These are phyloP conservation scores for Diploptera punctata DNA, from an alignment of 2,888 invertebrate genomes.

Conservation along the genomic window DNA sequence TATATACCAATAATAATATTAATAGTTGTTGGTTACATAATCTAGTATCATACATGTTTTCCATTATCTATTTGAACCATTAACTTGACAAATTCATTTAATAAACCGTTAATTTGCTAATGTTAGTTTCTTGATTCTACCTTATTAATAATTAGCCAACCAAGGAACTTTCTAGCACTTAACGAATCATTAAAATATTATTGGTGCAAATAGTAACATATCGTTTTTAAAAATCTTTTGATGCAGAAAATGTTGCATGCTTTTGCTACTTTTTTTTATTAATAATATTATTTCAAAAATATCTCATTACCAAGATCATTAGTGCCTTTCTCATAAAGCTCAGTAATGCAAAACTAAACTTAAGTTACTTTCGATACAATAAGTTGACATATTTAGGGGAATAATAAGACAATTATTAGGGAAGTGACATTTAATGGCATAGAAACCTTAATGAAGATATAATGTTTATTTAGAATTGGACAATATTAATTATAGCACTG, in stretches of 20 bases:
- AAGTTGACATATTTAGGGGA: neutral
- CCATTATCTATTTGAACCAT: conserved; percentile 2
- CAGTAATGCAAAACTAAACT: neutral
- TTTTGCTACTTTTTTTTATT: neutral
- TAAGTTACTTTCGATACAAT: neutral
- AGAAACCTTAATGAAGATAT: too few relatives aligned
- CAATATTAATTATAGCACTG: too few relatives aligned
- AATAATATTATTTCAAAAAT: neutral
- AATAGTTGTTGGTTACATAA: neutral
- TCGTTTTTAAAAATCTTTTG: neutral
- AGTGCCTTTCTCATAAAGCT: neutral
- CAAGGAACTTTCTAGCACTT: conserved; percentile 10
- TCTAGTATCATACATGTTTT: neutral
- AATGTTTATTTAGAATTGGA: too few relatives aligned
- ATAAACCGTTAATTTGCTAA: neutral
- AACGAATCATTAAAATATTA: conserved; percentile 20
- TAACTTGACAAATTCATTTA: neutral
- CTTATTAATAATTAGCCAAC: neutral
- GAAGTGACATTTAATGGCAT: too few relatives aligned
- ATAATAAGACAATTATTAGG: too few relatives aligned
- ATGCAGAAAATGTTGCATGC: neutral
- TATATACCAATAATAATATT: neutral
- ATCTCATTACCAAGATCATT: neutral
- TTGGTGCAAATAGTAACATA: conserved; percentile 9
- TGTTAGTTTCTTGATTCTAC: conserved; percentile 1